Evolutionary conservation across 1,140 invertebrate genomes (phyloP).

Genomic region (Melitaea cinxia): DNA sequence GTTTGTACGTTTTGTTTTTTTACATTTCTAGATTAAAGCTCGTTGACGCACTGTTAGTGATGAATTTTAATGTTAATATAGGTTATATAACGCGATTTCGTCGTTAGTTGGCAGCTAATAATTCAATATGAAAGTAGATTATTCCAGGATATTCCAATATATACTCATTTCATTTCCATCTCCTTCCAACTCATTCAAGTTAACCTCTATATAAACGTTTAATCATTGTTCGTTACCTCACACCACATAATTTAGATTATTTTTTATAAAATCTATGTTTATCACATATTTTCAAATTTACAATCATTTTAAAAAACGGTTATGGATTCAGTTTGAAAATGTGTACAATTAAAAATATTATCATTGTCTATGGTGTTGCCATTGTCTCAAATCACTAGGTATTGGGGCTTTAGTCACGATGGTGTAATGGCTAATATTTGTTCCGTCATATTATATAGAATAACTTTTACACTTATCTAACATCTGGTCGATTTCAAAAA

Average conservation of each 20-base stretch:
- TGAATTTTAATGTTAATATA: conserved; percentile 26
- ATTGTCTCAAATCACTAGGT: conserved; percentile 69
- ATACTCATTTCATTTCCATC: neutral
- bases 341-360: conserved; percentile 36
- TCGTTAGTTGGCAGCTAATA: conserved; percentile 32
- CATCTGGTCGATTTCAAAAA: conserved; percentile 18
- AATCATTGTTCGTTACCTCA: conserved; percentile 51
- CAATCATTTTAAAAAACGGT: conserved; percentile 9
- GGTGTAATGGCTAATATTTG: conserved; percentile 76
- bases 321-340: conserved; percentile 4
- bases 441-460: conserved; percentile 59
- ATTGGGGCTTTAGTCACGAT: conserved; percentile 58
- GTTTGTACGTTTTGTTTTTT: conserved; percentile 54
- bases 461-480: conserved; percentile 24
- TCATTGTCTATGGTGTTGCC: conserved; percentile 68
- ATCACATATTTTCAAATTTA: conserved; percentile 8
- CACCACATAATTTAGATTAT: conserved; percentile 42
- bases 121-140: neutral
- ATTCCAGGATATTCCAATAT: neutral
- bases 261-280: conserved; percentile 10
- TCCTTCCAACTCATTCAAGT: conserved; percentile 3
- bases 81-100: conserved; percentile 12
- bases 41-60: conserved; percentile 39
- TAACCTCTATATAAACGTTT: neutral
- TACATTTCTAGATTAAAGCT: conserved; percentile 48